Percentiles rank a stretch among this genome's conserved stretches.
Evolutionary conservation across 2,888 invertebrate genomes (phyloP).

Genomic region (Metalampra italica): DNA sequence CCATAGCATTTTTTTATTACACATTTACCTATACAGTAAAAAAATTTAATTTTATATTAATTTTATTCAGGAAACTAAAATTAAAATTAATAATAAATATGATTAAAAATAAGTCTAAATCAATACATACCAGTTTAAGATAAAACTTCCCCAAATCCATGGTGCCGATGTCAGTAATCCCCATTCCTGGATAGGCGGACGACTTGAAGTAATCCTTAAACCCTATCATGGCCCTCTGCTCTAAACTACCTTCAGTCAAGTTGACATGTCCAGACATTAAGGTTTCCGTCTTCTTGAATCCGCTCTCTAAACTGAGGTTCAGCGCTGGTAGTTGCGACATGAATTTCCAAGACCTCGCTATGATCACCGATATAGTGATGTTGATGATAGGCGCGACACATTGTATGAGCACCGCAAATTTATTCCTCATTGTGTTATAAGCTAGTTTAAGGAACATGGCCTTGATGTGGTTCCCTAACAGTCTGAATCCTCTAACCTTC

Average conservation of each 20-base stretch:
- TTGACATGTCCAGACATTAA: conserved; percentile 44
- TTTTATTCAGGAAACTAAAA: too few relatives aligned
- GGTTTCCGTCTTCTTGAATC: conserved; percentile 54
- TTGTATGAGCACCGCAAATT: conserved; percentile 60
- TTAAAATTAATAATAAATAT: too few relatives aligned
- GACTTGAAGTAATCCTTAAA: conserved; percentile 58
- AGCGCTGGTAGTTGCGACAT: conserved; percentile 79
- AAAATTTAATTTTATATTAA: too few relatives aligned
- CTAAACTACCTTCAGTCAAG: conserved; percentile 39
- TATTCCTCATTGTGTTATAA: conserved; percentile 59
- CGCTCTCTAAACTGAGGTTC: conserved; percentile 69
- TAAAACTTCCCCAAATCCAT: conserved; percentile 58
- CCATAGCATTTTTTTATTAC: neutral
- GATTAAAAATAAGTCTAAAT: too few relatives aligned
- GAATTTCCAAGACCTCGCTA: conserved; percentile 68
- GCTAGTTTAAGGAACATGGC: conserved; percentile 67
- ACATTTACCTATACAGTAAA: too few relatives aligned
- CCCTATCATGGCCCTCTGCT: conserved; percentile 41
- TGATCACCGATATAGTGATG: conserved; percentile 60
- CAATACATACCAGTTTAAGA: conserved; percentile 58
- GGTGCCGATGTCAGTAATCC: conserved; percentile 49
- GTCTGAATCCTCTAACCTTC: conserved; percentile 58
- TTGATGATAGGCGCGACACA: conserved; percentile 66
- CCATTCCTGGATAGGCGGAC: conserved; percentile 40
- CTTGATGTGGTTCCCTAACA: conserved; percentile 61